phyloP scores from a whole-genome alignment of 2,888 invertebrate species.

The Syrista parreyssii region DNA sequence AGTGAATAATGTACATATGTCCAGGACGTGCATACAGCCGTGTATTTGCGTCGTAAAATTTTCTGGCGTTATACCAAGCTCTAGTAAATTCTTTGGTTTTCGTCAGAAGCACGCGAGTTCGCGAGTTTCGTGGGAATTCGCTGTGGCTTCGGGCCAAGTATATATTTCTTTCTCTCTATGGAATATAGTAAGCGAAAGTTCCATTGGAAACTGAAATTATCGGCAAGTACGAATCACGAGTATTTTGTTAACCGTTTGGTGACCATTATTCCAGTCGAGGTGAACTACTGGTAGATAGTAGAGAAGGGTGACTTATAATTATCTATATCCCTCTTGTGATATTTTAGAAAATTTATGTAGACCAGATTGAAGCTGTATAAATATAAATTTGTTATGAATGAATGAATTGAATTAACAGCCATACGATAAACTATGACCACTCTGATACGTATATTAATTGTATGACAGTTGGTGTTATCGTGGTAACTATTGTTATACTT shows the following conservation, averaged over 20 bases:
- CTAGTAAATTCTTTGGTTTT: conserved; percentile 39
- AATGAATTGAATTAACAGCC: neutral
- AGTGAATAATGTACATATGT: neutral
- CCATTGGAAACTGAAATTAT: too few relatives aligned
- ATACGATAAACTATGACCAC: neutral
- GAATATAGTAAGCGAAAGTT: neutral
- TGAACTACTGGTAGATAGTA: neutral
- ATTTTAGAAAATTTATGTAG: neutral
- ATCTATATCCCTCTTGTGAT: neutral
- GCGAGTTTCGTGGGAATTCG: conserved; percentile 18
- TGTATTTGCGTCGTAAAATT: conserved; percentile 45
- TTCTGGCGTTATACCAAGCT: conserved; percentile 43
- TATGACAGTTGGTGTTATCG: neutral
- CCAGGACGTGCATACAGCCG: neutral
- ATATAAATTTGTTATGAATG: neutral
- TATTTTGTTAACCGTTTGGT: neutral
- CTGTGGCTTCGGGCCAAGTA: neutral
- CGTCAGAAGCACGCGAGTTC: conserved; percentile 40
- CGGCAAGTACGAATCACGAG: neutral
- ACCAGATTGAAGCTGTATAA: neutral
- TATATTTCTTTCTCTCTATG: neutral
- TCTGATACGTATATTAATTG: neutral
- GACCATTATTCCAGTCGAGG: neutral
- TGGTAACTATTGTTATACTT: neutral
- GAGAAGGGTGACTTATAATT: neutral